Evolutionary conservation across 1,140 invertebrate species (phyloP), one percentile per base, ranked within the genome.

Genomic region (Drusus annulatus): DNA sequence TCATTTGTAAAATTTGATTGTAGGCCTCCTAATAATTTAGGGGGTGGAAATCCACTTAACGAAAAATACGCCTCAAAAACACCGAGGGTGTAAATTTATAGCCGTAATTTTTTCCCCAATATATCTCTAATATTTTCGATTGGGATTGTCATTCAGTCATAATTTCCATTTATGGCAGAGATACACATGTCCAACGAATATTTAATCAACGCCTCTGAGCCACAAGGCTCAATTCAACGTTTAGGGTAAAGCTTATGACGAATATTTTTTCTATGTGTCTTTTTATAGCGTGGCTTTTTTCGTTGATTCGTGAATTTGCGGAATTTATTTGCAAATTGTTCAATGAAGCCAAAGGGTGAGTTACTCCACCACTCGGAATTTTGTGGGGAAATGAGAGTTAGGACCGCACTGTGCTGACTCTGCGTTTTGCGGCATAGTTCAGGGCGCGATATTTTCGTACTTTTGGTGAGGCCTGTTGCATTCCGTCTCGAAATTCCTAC

Each of bases 91-190:
- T 23, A 60, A 60, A 60, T 60, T 60, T 60, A 60, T 23, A 8
- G 56, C 56, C 5, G 23, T 8, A 60, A 19, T 60, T 60, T 60
- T 60, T 21, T 2, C 23, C 17, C 56, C 19, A 13, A 19, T 23
- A 23, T 60, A 23, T 60, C 17, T 23, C 56, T 60, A 60, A 60
- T 60, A 60, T 17, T 60, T 60, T 23, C 56, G 56, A 60, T 60
- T 60, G 56, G 23, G 5, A 60, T 60, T 60, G 56, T 60, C 56
- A 60, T 60, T 8, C 56, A 60, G 23, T 60, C 56, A 60, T 60
- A 60, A 60, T 60, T 60, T 60, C 23, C 23, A 23, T 60, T 60
- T 60, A 60, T 23, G 56, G 3, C 7, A 15, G 17, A 23, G 23
- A 60, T 60, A 23, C 56, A 13, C 8, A 45, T 23, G 8, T 23